These are phyloP conservation scores for Drosophila longiperda DNA, from an alignment of 2,888 invertebrate genomes.

Conservation along the genomic window DNA sequence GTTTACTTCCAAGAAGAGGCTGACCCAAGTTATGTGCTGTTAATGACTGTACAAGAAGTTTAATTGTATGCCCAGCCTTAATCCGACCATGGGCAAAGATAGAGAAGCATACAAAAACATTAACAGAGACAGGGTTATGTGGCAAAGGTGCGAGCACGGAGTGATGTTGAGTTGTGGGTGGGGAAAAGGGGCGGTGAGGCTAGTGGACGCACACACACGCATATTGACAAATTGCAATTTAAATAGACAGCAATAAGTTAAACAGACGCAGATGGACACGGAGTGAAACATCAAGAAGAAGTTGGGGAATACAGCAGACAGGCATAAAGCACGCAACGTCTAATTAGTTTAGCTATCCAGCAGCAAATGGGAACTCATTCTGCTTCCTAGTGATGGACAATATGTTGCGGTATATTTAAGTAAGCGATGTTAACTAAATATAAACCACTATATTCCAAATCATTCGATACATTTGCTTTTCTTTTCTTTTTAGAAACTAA, in stretches of 20 bases:
- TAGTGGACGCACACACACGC: conserved; percentile 36
- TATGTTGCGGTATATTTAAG: neutral
- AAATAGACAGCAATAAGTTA: conserved; percentile 82
- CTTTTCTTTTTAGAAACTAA: neutral
- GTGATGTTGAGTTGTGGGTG: neutral
- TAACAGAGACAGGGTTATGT: neutral
- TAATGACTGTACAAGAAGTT: conserved; percentile 81
- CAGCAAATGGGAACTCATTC: conserved; percentile 17
- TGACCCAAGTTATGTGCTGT: conserved; percentile 75
- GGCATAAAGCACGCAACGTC: conserved; percentile 76
- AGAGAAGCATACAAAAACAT: conserved; percentile 7
- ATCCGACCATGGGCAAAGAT: conserved; percentile 24
- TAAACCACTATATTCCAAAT: neutral
- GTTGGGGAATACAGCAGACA: conserved; percentile 35
- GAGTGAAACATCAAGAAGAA: conserved; percentile 12
- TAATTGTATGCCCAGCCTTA: conserved; percentile 72
- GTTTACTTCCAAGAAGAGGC: conserved; percentile 65
- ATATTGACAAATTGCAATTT: conserved; percentile 81
- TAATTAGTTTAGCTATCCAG: conserved; percentile 69
- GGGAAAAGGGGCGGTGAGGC: neutral
- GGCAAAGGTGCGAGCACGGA: conserved; percentile 6
- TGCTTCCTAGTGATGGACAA: conserved; percentile 46
- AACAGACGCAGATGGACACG: conserved; percentile 67
- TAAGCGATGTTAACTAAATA: neutral
- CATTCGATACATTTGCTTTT: neutral